A percentile compares a stretch with the other conserved stretches of the same genome.
These are phyloP conservation scores for Pampus argenteus DNA, from an alignment of 2,797 vertebrate genomes.

Conservation along the genomic window DNA sequence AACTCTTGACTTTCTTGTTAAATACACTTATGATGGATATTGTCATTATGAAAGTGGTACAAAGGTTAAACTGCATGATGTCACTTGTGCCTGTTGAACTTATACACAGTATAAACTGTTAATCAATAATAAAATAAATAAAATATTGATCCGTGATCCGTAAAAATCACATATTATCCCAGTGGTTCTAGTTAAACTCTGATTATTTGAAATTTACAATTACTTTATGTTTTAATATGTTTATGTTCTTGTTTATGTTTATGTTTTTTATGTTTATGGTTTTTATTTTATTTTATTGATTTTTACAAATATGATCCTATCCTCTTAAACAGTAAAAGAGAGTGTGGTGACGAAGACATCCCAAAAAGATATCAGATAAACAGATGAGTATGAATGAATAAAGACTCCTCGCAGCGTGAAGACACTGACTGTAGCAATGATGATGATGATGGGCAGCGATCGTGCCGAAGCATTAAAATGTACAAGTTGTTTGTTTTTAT, in stretches of 20 bases:
- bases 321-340: too few species aligned
- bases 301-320: too few species aligned
- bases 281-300: too few species aligned
- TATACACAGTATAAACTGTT: background rate
- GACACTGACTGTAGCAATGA: background rate
- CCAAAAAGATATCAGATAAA: background rate
- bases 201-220: background rate
- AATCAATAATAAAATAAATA: background rate
- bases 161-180: background rate
- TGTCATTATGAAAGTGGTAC: background rate
- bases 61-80: background rate
- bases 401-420: background rate
- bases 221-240: too few species aligned
- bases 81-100: background rate
- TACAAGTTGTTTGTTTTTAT: constrained; percentile 1
- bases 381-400: background rate
- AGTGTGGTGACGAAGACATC: too few species aligned
- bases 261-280: too few species aligned
- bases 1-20: background rate
- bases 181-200: background rate
- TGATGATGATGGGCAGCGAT: background rate
- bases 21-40: background rate
- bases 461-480: background rate
- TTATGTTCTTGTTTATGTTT: too few species aligned
- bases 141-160: background rate